Percentiles rank a stretch among this genome's conserved stretches.
Conservation (phyloP, 2,113 vertebrate species). For the Pluvialis apricaria region DNA sequence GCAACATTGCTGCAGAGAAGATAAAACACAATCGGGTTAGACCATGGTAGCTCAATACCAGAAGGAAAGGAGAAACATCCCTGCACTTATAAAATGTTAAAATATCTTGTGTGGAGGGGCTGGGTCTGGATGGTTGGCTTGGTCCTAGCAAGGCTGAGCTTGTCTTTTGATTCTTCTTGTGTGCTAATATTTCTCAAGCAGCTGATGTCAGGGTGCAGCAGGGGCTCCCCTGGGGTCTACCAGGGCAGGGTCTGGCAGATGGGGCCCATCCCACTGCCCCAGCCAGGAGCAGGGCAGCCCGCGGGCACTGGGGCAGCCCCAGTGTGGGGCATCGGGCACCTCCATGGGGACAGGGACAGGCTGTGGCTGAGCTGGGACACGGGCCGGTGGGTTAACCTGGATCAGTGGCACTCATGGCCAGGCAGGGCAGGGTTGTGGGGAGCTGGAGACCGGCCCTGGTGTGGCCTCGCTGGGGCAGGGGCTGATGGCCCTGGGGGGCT, state of each 20-base stretch:
- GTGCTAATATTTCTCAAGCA: not conserved
- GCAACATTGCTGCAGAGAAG: not conserved
- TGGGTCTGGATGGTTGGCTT: not conserved
- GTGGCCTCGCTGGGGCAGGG: not conserved
- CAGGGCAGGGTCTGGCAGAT: not conserved
- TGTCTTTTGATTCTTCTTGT: not conserved
- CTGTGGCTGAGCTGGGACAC: rapidly evolving
- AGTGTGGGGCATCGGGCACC: rapidly evolving
- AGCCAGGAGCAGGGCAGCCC: rapidly evolving
- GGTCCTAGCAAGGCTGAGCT: not conserved
- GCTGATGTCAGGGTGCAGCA: not conserved
- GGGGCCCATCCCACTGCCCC: rapidly evolving
- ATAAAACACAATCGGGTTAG: not conserved
- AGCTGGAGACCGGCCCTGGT: not conserved
- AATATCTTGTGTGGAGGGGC: not conserved
- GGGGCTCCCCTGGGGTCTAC: not conserved
- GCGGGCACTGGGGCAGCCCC: too few species aligned
- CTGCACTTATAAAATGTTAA: not conserved
- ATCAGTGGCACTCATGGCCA: rapidly evolving
- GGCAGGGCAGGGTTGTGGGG: not conserved
- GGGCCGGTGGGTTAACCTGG: too few species aligned
- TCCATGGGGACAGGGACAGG: too few species aligned
- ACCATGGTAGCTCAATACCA: not conserved
- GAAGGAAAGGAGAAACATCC: not conserved
- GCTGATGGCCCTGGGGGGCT: not conserved